Evolutionary conservation across 2,888 invertebrate genomes (phyloP).

Genomic region (Sphaerophoria taeniata): DNA sequence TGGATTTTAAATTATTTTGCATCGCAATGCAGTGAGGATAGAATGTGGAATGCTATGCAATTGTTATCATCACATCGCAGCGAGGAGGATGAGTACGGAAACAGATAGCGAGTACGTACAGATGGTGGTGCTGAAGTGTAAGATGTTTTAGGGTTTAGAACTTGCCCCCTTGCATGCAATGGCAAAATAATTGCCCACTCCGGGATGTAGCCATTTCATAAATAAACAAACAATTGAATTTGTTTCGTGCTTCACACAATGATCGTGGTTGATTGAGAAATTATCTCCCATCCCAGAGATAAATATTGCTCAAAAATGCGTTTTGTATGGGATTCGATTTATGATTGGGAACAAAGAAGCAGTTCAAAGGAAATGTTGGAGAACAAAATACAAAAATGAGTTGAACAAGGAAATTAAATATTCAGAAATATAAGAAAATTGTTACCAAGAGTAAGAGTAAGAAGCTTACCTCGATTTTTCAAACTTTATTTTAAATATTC

Average conservation of each 20-base stretch:
- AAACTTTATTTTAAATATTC: no score
- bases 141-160: neutral
- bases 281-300: neutral
- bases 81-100: neutral
- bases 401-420: no score
- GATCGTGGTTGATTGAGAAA: slow-evolving; percentile 15
- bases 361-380: no score
- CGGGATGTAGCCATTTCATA: slow-evolving; percentile 29
- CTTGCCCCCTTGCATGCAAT: slow-evolving; percentile 67
- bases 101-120: neutral
- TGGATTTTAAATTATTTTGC: slow-evolving; percentile 57
- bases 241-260: slow-evolving; percentile 34
- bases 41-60: slow-evolving; percentile 4
- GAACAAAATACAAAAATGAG: no score
- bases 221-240: slow-evolving; percentile 31
- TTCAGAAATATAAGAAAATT: no score
- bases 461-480: no score
- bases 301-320: no score
- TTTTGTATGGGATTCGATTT: no score
- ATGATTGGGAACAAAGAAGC: no score
- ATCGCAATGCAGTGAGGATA: slow-evolving; percentile 33
- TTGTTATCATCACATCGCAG: slow-evolving; percentile 34
- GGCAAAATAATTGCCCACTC: slow-evolving; percentile 67
- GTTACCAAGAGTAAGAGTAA: no score
- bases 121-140: slow-evolving; percentile 22